Conservation (phyloP, 2,113 vertebrate species). For the Athene noctua region DNA sequence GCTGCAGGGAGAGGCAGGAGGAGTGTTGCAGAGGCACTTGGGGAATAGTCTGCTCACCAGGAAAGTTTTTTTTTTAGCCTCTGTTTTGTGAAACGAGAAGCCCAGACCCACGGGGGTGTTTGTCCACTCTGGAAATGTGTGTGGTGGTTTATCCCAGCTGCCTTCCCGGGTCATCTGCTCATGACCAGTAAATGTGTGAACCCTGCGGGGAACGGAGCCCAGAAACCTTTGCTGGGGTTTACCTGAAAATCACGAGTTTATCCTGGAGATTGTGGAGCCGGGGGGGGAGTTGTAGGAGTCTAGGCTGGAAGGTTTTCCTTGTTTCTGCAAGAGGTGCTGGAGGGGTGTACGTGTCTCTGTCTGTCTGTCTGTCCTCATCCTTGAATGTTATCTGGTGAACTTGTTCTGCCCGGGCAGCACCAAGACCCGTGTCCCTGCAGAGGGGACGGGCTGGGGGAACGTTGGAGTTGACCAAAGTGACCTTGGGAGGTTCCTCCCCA, state of each 20-base stretch:
- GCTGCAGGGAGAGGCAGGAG: background rate
- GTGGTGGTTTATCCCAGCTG: background rate
- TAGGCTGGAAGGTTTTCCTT: background rate
- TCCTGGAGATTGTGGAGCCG: background rate
- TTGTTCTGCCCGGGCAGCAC: background rate
- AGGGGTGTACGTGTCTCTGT: no score
- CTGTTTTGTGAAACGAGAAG: background rate
- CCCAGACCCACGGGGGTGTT: background rate
- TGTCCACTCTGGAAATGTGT: background rate
- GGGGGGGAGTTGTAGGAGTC: background rate
- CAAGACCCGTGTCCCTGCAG: fast-evolving
- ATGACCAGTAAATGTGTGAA: fast-evolving
- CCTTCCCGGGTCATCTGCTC: background rate
- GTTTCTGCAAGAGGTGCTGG: background rate
- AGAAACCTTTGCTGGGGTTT: background rate
- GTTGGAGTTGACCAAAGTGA: background rate
- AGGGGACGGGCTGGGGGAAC: background rate
- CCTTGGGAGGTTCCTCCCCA: background rate
- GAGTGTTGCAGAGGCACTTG: background rate
- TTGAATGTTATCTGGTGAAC: fast-evolving
- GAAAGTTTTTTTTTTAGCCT: background rate
- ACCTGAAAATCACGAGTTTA: background rate
- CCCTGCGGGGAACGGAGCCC: background rate
- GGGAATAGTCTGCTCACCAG: background rate
- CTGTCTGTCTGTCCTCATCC: background rate